Conservation (phyloP, 1,140 invertebrate genomes). For the Bombus superbus region DNA sequence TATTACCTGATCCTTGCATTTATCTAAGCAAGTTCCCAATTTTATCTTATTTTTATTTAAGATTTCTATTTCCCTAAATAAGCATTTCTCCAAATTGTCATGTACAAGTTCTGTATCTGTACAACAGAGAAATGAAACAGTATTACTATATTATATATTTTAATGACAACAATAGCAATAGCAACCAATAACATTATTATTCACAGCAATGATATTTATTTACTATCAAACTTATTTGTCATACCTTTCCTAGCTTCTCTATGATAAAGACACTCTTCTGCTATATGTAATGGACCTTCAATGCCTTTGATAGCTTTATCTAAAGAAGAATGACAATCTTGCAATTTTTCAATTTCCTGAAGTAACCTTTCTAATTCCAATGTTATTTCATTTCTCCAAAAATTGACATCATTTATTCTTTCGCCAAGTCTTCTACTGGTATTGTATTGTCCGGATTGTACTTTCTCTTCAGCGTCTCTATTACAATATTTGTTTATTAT, state of each 20-base stretch:
- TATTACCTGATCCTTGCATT: constrained; percentile 85
- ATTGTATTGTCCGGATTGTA: constrained; percentile 89
- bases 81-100: constrained; percentile 85
- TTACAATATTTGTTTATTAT: constrained; percentile 31
- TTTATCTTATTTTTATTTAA: constrained; percentile 85
- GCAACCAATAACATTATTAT: background rate
- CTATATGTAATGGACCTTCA: constrained; percentile 94
- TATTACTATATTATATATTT: background rate
- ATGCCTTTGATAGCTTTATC: constrained; percentile 94
- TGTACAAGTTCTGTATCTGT: constrained; percentile 86
- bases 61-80: constrained; percentile 85
- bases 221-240: background rate
- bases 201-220: constrained; percentile 5
- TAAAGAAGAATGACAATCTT: constrained; percentile 89
- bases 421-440: constrained; percentile 92
- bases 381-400: constrained; percentile 94
- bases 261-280: constrained; percentile 96
- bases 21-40: constrained; percentile 84
- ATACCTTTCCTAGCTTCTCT: constrained; percentile 92
- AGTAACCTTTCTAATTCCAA: constrained; percentile 94
- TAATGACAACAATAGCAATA: background rate
- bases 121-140: background rate
- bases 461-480: constrained; percentile 91
- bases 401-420: constrained; percentile 95
- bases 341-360: constrained; percentile 91